These are phyloP conservation scores for Daktulosphaira vitifoliae DNA, from an alignment of 1,140 invertebrate species.

Conservation along the genomic window DNA sequence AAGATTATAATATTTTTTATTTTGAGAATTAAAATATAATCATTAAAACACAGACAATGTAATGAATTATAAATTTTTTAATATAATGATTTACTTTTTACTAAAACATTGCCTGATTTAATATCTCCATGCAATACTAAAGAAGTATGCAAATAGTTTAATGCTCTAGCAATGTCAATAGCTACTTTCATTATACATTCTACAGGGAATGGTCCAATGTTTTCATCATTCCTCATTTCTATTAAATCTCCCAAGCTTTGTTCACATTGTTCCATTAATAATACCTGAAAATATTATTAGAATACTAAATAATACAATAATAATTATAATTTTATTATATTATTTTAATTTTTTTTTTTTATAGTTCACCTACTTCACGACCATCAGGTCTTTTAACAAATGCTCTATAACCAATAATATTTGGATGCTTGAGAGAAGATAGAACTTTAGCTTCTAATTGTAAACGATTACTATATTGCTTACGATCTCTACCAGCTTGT, in stretches of 20 bases:
- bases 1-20: no score
- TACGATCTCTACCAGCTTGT: slow-evolving; percentile 40
- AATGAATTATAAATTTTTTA: no score
- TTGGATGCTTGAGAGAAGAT: slow-evolving; percentile 64
- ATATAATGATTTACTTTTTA: slow-evolving; percentile 39
- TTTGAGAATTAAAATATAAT: no score
- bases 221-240: slow-evolving; percentile 55
- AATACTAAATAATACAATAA: background rate
- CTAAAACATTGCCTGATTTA: slow-evolving; percentile 72
- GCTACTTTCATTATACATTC: slow-evolving; percentile 55
- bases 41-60: no score
- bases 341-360: no score
- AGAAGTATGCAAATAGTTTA: slow-evolving; percentile 69
- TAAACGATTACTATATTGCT: slow-evolving; percentile 48
- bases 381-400: slow-evolving; percentile 54
- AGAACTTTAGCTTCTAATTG: slow-evolving; percentile 61
- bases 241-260: slow-evolving; percentile 53
- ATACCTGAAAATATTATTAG: slow-evolving; percentile 19
- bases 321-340: background rate
- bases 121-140: slow-evolving; percentile 70
- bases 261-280: slow-evolving; percentile 50
- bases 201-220: slow-evolving; percentile 52
- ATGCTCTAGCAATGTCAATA: slow-evolving; percentile 57
- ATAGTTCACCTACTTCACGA: slow-evolving; percentile 30
- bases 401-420: slow-evolving; percentile 72